A percentile compares a stretch with the other conserved stretches of the same genome.
These are phyloP conservation scores for Panopea generosa DNA, from an alignment of 2,888 invertebrate genomes.

Conservation along the genomic window DNA sequence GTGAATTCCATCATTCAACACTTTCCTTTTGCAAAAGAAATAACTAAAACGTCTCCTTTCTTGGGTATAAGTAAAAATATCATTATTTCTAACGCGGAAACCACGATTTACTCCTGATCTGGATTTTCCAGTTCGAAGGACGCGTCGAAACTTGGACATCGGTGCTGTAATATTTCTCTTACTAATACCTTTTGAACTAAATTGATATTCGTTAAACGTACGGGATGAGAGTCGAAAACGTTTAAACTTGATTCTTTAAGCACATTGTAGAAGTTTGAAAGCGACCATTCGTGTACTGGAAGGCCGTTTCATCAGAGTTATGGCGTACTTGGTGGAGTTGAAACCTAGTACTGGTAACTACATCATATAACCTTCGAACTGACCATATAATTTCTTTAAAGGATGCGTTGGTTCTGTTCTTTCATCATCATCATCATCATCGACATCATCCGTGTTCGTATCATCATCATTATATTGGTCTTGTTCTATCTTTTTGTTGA, in stretches of 20 bases:
- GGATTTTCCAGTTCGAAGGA: no score
- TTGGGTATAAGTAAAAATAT: slow-evolving; percentile 32
- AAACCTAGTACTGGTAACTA: slow-evolving; percentile 50
- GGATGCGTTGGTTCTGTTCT: slow-evolving; percentile 13
- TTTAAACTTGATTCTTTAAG: no score
- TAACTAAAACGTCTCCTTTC: slow-evolving; percentile 43
- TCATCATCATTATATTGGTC: slow-evolving; percentile 1
- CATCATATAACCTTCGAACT: slow-evolving; percentile 19
- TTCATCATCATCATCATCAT: neutral
- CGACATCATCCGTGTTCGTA: neutral
- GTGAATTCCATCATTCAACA: no score
- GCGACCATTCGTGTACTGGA: no score
- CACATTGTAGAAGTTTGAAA: no score
- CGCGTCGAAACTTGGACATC: no score
- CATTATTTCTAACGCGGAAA: slow-evolving; percentile 35
- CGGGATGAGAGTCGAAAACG: no score
- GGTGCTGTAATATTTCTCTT: no score
- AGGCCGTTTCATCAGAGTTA: slow-evolving; percentile 53
- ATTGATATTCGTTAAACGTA: no score
- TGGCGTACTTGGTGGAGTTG: slow-evolving; percentile 59
- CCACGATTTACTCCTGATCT: no score
- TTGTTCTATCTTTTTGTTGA: slow-evolving; percentile 28
- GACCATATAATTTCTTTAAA: slow-evolving; percentile 20
- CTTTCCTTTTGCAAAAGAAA: slow-evolving; percentile 39
- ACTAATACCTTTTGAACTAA: no score